Conservation (phyloP, 2,797 vertebrate species). For the Diplodus puntazzo region DNA sequence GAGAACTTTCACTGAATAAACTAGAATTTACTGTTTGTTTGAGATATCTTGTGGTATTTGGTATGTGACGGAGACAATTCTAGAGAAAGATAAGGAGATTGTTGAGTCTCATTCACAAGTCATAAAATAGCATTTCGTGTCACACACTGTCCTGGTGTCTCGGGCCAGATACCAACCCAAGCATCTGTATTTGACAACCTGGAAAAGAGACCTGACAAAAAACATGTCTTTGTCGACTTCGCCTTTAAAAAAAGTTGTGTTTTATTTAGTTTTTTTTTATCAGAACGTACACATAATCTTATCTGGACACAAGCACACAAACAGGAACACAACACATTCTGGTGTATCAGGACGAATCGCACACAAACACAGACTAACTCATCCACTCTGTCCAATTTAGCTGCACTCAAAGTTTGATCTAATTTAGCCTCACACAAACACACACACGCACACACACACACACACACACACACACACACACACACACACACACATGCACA, state of each 20-base stretch:
- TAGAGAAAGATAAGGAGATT: too few relatives aligned
- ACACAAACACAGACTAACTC: conserved; percentile 14
- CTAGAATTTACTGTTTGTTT: background rate
- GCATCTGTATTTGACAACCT: too few relatives aligned
- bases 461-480: conserved; percentile 19
- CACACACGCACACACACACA: too few relatives aligned
- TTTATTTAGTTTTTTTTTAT: background rate
- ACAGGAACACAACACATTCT: background rate
- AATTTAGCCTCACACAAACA: conserved; percentile 21
- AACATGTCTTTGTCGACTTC: too few relatives aligned
- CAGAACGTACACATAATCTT: background rate
- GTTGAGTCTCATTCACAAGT: too few relatives aligned
- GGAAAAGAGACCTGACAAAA: too few relatives aligned
- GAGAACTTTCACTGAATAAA: background rate
- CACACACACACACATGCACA: conserved; percentile 20
- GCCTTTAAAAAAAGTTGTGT: background rate
- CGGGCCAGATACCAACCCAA: too few relatives aligned
- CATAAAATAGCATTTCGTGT: too few relatives aligned
- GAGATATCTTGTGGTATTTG: background rate
- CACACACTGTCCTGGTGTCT: too few relatives aligned
- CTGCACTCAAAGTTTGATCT: conserved; percentile 34
- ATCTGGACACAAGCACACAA: background rate
- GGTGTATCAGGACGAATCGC: background rate
- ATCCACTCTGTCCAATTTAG: conserved; percentile 12
- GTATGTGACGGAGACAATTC: background rate